phyloP scores from a whole-genome alignment of 2,888 invertebrate species.

The Copidosoma aretas region DNA sequence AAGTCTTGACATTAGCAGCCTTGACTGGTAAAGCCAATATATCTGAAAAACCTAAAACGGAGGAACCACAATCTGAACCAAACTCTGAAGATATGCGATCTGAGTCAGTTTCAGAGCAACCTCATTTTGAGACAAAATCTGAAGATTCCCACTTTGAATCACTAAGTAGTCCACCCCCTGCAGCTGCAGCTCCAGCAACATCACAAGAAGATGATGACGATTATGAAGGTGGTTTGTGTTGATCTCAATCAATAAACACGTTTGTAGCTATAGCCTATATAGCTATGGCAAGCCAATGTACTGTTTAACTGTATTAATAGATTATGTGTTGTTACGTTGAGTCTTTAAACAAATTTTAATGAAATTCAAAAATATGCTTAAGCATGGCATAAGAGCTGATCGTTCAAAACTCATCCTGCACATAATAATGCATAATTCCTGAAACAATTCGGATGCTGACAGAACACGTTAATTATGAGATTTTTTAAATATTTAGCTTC shows the following conservation, averaged over 20 bases:
- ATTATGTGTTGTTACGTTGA: constrained; percentile 29
- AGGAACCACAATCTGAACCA: constrained; percentile 8
- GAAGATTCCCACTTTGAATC: background rate
- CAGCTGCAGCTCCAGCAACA: constrained; percentile 23
- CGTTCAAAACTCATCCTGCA: constrained; percentile 33
- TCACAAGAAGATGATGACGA: constrained; percentile 46
- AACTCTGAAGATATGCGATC: constrained; percentile 2
- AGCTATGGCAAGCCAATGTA: constrained; percentile 31
- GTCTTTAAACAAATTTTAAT: constrained; percentile 30
- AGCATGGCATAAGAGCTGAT: constrained; percentile 26
- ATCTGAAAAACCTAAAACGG: constrained; percentile 3
- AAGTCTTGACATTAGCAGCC: constrained; percentile 9
- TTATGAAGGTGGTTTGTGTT: constrained; percentile 49
- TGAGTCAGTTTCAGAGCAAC: constrained; percentile 14
- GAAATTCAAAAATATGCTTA: constrained; percentile 28
- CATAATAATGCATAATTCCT: constrained; percentile 30
- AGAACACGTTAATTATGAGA: constrained; percentile 22
- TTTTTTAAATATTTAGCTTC: constrained; percentile 34
- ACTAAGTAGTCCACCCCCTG: constrained; percentile 29
- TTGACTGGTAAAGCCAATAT: background rate
- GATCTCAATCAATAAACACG: constrained; percentile 34
- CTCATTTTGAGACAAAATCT: constrained; percentile 28
- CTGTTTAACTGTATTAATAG: constrained; percentile 36
- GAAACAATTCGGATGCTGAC: constrained; percentile 20
- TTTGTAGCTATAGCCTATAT: constrained; percentile 26